Evolutionary conservation across 1,140 invertebrate species (phyloP), one percentile per base, ranked within the genome.

Genomic region (Drosophila pachea): DNA sequence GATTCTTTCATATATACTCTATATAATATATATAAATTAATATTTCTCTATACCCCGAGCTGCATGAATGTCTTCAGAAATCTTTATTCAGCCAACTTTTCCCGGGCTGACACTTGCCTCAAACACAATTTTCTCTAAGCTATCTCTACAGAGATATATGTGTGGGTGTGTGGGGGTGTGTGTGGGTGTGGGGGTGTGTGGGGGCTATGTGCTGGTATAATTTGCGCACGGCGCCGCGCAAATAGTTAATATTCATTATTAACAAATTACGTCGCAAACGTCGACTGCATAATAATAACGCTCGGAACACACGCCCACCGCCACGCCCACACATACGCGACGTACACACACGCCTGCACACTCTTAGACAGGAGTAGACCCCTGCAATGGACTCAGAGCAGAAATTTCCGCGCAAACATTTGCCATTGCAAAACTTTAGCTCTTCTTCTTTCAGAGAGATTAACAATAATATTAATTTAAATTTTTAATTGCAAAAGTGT

Each of bases 231-330:
- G 60, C 12, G 8, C 11, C 40, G 33, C 11, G 43, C 66, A 74
- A 66, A 78, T 74, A 74, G 62, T 75, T 72, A 79, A 79, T 78
- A 79, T 79, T 65, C 59, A 72, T 78, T 78, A 78, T 79, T 79
- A 78, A 75, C 75, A 63, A 64, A 71, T 61, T 61, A 64, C 71
- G 59, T 75, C 66, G 61, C 48, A 54, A 72, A 56, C 55, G 66
- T 36, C 48, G 61, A 64, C 16, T 45, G 60, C 54, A 77, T 58
- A 69, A 69, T 63, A 65, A 59, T 59, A 67, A 74, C 74, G 58
- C 67, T 52, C 33, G 50, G 59, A 29, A 47, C 14, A 55, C 56
- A 74, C 66, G 48, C 36, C 9, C 35, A 22, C 22, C n/a, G 8
- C 4, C 1, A 16, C 42, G 8, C 42, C 5, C 52, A 55, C 9